phyloP scores from a whole-genome alignment of 2,888 invertebrate species.

The Junonia oenone region DNA sequence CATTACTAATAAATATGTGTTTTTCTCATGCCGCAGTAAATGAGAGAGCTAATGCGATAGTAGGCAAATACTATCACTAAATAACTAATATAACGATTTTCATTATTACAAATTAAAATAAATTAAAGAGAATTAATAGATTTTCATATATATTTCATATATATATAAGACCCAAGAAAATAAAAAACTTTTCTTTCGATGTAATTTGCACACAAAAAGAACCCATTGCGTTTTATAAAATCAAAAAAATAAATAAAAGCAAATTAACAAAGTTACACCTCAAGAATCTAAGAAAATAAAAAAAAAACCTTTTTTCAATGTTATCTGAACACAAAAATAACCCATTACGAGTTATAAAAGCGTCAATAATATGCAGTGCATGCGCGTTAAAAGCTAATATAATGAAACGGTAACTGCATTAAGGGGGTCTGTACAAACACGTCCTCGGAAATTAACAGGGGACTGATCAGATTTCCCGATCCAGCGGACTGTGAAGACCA shows the following conservation, averaged over 20 bases:
- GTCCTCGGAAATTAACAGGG: slow-evolving; percentile 64
- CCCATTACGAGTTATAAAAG: neutral
- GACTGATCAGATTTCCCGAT: slow-evolving; percentile 72
- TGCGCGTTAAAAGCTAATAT: slow-evolving; percentile 45
- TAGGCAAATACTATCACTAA: no score
- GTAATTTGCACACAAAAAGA: no score
- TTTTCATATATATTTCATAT: no score
- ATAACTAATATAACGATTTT: no score
- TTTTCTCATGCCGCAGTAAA: no score
- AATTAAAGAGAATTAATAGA: no score
- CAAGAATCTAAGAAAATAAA: neutral
- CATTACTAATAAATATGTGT: no score
- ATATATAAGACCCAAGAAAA: no score
- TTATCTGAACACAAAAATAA: neutral
- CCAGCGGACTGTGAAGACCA: slow-evolving; percentile 60
- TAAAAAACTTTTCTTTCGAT: no score
- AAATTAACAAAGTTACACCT: neutral
- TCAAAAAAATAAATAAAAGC: neutral
- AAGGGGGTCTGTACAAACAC: slow-evolving; percentile 50
- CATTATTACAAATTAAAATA: no score
- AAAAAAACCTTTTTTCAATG: neutral
- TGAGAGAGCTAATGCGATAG: no score
- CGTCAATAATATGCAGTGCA: slow-evolving; percentile 3
- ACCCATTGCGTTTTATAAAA: no score
- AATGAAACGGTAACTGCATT: slow-evolving; percentile 52